Evolutionary conservation across 2,113 vertebrate species (phyloP), one percentile per base, ranked within the genome.

Genomic region (Protomyctophum bolini): DNA sequence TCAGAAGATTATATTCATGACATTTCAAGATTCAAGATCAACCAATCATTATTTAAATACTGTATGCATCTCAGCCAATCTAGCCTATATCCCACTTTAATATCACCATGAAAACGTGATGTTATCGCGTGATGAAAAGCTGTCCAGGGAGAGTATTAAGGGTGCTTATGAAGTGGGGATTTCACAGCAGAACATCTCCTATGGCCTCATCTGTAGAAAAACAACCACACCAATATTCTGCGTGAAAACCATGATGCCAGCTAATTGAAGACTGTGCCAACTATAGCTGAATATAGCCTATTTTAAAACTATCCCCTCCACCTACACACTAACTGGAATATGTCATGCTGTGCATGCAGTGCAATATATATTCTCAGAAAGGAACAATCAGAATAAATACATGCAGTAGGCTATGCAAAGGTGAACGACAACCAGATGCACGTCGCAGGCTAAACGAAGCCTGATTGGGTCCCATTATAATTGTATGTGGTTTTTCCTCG

Each of bases 131-230:
- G 76, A 80, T 79, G 50, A 48, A 71, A 60, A 75, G 47, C 52
- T 67, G 78, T 82, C 81, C 80, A 68, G 52, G 70, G 71, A 86
- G 68, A 14, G 60, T 76, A 83, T 88, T 88, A 82, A 41, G 59
- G 68, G 52, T 41, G 76, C 74, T 80, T 76, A 83, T 85, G 76
- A 82, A 78, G 71, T 29, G 60, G 41, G 70, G 83, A 88, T 86
- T 88, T 84, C 12, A 61, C 33, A 67, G 58, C 70, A 69, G 69
- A 73, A 49, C 58, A 80, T 83, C 68, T 77, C 70, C 21, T 21
- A 1, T 77, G 64, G 54, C 65, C 52, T 75, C 59, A 70, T 77
- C 58, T 62, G 57, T 67, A 52, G 49, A 75, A 56, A 73, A 56
- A 82, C 72, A 54, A 73, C 78, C 70, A 50, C 67, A 67, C 52